A percentile compares a stretch with the other conserved stretches of the same genome.
These are phyloP conservation scores for Neolamprologus modestus DNA, from an alignment of 2,113 vertebrate species.

Conservation along the genomic window DNA sequence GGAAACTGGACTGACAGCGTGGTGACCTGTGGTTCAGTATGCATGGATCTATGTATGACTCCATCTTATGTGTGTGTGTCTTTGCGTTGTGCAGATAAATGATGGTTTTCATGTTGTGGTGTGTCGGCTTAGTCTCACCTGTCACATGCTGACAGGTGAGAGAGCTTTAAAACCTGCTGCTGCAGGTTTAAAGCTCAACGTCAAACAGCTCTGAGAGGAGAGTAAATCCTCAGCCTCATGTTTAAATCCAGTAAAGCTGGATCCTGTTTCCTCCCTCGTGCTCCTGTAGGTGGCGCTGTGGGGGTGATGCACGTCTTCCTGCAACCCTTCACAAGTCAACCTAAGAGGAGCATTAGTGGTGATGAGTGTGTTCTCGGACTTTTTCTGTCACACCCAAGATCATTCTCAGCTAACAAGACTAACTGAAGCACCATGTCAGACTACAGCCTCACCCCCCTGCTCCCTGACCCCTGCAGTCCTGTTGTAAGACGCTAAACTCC, in stretches of 20 bases:
- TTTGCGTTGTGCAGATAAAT: not conserved
- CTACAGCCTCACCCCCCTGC: not conserved
- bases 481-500: not conserved
- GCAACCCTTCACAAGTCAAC: not conserved
- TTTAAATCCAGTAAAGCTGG: not conserved
- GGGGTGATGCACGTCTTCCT: not conserved
- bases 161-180: not conserved
- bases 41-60: not conserved
- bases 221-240: not conserved
- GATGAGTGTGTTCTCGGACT: not conserved
- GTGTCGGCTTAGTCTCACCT: not conserved
- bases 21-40: not conserved
- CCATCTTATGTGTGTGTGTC: not conserved
- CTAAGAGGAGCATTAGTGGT: not conserved
- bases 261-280: not conserved
- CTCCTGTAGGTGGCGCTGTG: not conserved
- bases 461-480: not conserved
- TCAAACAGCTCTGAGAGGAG: not conserved
- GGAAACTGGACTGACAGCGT: not conserved
- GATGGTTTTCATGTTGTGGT: not conserved
- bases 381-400: not conserved
- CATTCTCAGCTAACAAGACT: not conserved
- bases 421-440: not conserved
- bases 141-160: not conserved
- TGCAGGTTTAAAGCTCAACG: not conserved